Conservation (phyloP, 2,888 invertebrate genomes). For the Tachina lurida region DNA sequence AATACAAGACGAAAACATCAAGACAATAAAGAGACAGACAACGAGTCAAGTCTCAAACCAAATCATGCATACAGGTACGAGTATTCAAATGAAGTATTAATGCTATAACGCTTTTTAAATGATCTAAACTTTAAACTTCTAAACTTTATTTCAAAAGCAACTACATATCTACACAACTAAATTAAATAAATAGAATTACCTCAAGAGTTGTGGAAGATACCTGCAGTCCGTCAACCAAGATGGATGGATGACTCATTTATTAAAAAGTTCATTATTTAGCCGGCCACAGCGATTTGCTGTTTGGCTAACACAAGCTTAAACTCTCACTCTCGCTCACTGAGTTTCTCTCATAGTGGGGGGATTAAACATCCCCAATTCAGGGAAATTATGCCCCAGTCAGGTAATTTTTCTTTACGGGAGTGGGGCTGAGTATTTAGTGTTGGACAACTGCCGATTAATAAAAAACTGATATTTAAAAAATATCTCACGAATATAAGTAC, state of each 20-base stretch:
- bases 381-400: no score
- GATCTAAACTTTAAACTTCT: background rate
- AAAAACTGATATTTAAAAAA: no score
- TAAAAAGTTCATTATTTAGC: conserved; percentile 19
- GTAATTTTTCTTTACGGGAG: no score
- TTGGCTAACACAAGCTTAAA: conserved; percentile 8
- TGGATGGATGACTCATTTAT: conserved; percentile 49
- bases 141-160: background rate
- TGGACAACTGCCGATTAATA: no score
- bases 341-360: background rate
- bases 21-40: conserved; percentile 26
- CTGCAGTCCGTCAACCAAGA: conserved; percentile 24
- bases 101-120: background rate
- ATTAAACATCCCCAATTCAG: no score
- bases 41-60: conserved; percentile 1
- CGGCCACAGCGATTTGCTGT: background rate
- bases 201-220: conserved; percentile 34
- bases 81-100: conserved; percentile 18
- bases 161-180: background rate
- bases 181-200: conserved; percentile 1
- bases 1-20: conserved; percentile 54
- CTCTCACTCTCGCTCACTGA: background rate
- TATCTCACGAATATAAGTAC: no score
- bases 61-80: background rate
- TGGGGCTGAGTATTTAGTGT: no score